phyloP scores from a whole-genome alignment of 1,140 invertebrate genomes.

The Diploscapter pachys region DNA sequence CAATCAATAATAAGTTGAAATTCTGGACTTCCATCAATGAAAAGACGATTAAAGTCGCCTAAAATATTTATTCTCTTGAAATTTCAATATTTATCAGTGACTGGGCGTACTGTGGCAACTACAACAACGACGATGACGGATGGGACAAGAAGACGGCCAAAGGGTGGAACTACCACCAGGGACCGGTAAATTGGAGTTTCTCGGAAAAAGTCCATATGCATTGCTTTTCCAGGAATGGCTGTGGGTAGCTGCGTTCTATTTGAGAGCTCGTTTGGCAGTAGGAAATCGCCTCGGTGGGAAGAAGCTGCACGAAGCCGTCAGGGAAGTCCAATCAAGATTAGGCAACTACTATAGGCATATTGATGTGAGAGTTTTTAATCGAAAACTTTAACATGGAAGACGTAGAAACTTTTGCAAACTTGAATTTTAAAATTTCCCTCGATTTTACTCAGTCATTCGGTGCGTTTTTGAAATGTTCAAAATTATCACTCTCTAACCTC shows the following conservation, averaged over 20 bases:
- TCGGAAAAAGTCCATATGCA: background rate
- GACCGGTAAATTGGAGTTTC: slow-evolving; percentile 70
- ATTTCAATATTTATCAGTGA: slow-evolving; percentile 65
- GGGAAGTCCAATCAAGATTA: slow-evolving; percentile 70
- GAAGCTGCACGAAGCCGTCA: slow-evolving; percentile 69
- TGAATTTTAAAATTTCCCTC: background rate
- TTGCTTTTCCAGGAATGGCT: slow-evolving; percentile 78
- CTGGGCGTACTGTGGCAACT: slow-evolving; percentile 88
- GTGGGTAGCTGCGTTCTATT: slow-evolving; percentile 89
- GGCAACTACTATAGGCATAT: slow-evolving; percentile 73
- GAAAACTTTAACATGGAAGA: too few relatives aligned
- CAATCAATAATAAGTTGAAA: too few relatives aligned
- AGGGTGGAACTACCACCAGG: slow-evolving; percentile 98
- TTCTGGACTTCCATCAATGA: too few relatives aligned
- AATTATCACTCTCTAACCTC: too few relatives aligned
- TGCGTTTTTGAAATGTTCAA: too few relatives aligned
- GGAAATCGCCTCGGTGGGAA: slow-evolving; percentile 68
- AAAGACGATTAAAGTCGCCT: background rate
- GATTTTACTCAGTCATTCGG: too few relatives aligned
- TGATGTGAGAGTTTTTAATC: background rate
- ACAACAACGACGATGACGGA: slow-evolving; percentile 85
- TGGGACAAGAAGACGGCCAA: slow-evolving; percentile 77
- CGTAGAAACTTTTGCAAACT: too few relatives aligned
- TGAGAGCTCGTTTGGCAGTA: slow-evolving; percentile 80
- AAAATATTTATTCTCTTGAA: background rate